Evolutionary conservation across 1,140 invertebrate species (phyloP).

Genomic region (Melanaphis sacchari): DNA sequence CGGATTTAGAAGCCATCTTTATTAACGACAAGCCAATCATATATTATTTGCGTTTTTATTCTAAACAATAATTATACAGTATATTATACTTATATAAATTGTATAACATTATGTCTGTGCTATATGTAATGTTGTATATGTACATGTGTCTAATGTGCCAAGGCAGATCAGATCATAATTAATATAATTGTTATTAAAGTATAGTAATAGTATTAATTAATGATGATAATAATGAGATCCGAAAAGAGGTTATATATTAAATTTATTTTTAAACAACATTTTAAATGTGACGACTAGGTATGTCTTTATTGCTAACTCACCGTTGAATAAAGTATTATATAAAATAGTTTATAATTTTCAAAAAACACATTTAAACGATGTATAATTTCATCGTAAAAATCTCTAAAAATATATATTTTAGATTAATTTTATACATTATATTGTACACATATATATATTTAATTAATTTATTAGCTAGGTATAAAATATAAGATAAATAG

Average conservation of each 20-base stretch:
- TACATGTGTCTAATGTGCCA: background rate
- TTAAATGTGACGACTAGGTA: background rate
- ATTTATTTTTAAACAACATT: background rate
- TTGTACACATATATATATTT: too few relatives aligned
- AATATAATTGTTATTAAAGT: background rate
- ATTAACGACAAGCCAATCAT: background rate
- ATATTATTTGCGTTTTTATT: background rate
- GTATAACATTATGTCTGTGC: background rate
- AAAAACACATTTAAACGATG: background rate
- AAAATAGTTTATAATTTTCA: background rate
- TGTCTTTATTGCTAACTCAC: background rate
- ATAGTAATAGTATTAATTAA: background rate
- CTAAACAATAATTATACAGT: background rate
- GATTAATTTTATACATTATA: background rate
- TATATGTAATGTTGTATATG: background rate
- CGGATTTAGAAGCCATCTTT: background rate
- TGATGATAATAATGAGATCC: background rate
- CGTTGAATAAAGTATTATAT: background rate
- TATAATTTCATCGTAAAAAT: background rate
- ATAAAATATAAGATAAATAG: background rate
- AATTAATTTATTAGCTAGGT: background rate
- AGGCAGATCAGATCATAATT: background rate
- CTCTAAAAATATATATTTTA: background rate
- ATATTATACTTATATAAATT: background rate
- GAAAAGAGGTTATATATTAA: background rate